A percentile compares a stretch with the other conserved stretches of the same genome.
These are phyloP conservation scores for Dryobotodes eremita DNA, from an alignment of 2,888 invertebrate genomes.

Conservation along the genomic window DNA sequence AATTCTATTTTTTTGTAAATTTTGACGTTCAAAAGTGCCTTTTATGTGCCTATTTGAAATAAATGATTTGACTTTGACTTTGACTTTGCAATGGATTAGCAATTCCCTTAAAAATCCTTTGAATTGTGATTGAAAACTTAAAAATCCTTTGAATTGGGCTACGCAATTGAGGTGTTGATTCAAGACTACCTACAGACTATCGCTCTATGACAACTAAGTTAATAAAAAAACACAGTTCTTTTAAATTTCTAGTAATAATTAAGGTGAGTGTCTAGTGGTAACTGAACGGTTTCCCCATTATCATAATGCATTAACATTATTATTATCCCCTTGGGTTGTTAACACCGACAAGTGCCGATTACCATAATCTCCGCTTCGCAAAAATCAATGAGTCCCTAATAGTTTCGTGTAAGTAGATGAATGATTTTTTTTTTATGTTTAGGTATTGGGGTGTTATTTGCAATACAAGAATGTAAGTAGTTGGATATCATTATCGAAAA, in stretches of 20 bases:
- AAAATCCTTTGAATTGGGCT: background rate
- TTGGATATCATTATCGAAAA: background rate
- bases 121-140: too few species aligned
- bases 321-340: slow-evolving; percentile 37
- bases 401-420: slow-evolving; percentile 6
- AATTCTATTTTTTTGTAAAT: too few species aligned
- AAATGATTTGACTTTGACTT: too few species aligned
- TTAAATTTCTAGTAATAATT: background rate
- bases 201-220: background rate
- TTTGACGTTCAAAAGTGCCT: too few species aligned
- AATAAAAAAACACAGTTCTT: background rate
- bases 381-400: slow-evolving; percentile 31
- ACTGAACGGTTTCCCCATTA: slow-evolving; percentile 42
- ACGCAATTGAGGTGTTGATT: background rate
- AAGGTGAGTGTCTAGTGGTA: background rate
- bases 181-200: background rate
- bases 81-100: too few species aligned
- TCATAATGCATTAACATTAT: slow-evolving; percentile 40
- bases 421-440: too few species aligned
- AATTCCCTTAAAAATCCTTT: background rate
- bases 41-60: too few species aligned
- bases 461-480: background rate
- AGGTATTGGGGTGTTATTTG: too few species aligned
- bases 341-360: slow-evolving; percentile 38
- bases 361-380: slow-evolving; percentile 40